Evolutionary conservation across 2,888 invertebrate genomes (phyloP).

Genomic region (Agonopterix subpropinquella): DNA sequence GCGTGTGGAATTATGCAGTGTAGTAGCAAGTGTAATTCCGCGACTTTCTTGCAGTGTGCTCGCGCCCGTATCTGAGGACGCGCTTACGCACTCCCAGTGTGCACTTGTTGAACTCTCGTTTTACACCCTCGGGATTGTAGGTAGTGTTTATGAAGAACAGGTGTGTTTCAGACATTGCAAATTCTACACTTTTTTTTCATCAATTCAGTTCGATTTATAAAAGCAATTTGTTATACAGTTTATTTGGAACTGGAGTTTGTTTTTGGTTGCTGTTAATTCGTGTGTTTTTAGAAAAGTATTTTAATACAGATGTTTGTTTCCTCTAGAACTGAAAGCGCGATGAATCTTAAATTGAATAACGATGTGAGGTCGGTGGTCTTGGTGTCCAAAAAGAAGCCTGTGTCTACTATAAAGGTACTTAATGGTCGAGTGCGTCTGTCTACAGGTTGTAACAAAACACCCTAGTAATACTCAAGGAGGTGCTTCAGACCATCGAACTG

Average conservation of each 20-base stretch:
- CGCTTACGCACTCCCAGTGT: conserved; percentile 37
- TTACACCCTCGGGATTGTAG: not conserved
- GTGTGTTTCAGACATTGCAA: conserved; percentile 23
- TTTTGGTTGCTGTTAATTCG: too few relatives aligned
- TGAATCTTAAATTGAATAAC: conserved; percentile 65
- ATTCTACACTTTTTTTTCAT: too few relatives aligned
- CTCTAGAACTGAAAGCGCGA: conserved; percentile 36
- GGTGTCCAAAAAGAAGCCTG: not conserved
- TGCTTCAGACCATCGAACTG: too few relatives aligned
- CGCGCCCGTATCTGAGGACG: conserved; percentile 33
- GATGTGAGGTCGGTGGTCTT: conserved; percentile 19
- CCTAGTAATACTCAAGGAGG: too few relatives aligned
- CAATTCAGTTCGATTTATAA: too few relatives aligned
- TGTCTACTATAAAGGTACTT: not conserved
- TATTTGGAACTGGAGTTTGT: too few relatives aligned
- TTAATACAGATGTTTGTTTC: not conserved
- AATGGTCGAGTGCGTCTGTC: too few relatives aligned
- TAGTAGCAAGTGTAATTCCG: conserved; percentile 10
- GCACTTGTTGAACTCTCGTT: not conserved
- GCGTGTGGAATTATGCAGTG: conserved; percentile 52
- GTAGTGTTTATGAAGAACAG: conserved; percentile 39
- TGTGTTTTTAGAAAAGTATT: not conserved
- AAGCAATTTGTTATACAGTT: too few relatives aligned
- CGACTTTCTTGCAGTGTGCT: conserved; percentile 42
- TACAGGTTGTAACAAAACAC: too few relatives aligned